These are phyloP conservation scores for Hirtodrosophila cameraria DNA, from an alignment of 2,888 invertebrate species.

Conservation along the genomic window DNA sequence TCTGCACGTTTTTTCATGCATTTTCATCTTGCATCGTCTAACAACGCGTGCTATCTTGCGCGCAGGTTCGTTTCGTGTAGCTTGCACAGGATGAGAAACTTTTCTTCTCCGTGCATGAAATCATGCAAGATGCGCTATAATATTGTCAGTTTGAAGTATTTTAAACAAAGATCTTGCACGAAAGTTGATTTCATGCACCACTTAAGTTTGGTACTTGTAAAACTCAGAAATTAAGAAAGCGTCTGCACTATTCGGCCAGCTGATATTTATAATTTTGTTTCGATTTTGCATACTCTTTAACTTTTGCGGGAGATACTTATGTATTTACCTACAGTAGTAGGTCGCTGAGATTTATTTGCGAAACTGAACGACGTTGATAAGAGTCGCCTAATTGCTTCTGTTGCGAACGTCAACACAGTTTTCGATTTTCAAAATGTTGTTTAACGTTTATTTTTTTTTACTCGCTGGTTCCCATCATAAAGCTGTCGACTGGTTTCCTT, in stretches of 20 bases:
- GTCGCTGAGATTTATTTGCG: conserved; percentile 59
- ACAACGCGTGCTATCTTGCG: too few species aligned
- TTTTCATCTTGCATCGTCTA: too few species aligned
- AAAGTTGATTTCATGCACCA: too few species aligned
- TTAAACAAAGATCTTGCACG: too few species aligned
- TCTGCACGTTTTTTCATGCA: too few species aligned
- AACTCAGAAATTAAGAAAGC: neutral
- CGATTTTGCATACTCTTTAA: conserved; percentile 48
- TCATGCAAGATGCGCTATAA: too few species aligned
- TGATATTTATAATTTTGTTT: neutral
- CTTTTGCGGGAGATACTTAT: conserved; percentile 16
- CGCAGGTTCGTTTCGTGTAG: too few species aligned
- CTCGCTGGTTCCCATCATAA: conserved; percentile 71
- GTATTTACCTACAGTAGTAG: conserved; percentile 48
- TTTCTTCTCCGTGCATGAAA: too few species aligned
- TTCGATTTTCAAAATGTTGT: conserved; percentile 58
- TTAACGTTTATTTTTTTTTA: conserved; percentile 20
- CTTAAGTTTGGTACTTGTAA: too few species aligned
- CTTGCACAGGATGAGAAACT: too few species aligned
- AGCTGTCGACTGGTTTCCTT: conserved; percentile 75
- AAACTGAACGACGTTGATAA: conserved; percentile 63
- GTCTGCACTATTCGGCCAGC: conserved; percentile 21
- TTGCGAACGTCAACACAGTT: conserved; percentile 67
- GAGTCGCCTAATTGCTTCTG: conserved; percentile 70
- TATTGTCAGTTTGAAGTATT: too few species aligned